Evolutionary conservation across 2,888 invertebrate genomes (phyloP).

Genomic region (Leistus spinibarbis): DNA sequence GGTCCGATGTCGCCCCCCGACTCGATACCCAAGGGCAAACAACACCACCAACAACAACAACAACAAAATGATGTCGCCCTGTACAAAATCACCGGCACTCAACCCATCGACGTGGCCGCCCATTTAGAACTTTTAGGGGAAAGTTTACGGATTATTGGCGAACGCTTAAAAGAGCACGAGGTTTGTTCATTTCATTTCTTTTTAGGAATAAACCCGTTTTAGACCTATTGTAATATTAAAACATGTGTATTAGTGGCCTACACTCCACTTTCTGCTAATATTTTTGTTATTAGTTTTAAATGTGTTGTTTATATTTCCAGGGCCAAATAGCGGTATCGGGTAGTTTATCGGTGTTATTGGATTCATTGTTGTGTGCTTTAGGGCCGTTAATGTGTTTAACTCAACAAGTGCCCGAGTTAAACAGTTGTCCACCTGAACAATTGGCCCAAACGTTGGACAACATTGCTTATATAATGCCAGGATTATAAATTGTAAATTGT

Average conservation of each 20-base stretch:
- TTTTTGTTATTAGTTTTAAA: neutral
- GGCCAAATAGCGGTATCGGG: slow-evolving; percentile 96
- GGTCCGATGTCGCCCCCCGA: slow-evolving; percentile 51
- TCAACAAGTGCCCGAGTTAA: slow-evolving; percentile 78
- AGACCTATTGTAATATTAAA: neutral
- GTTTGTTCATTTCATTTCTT: slow-evolving; percentile 61
- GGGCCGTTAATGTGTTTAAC: slow-evolving; percentile 88
- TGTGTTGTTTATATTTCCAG: slow-evolving; percentile 56
- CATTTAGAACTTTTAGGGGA: slow-evolving; percentile 91
- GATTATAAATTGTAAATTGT: slow-evolving; percentile 65
- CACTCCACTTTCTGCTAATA: too few relatives aligned
- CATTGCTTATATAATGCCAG: slow-evolving; percentile 94
- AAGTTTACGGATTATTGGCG: slow-evolving; percentile 91
- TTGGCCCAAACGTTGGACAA: slow-evolving; percentile 79
- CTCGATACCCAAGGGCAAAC: slow-evolving; percentile 47
- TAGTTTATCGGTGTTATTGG: slow-evolving; percentile 88
- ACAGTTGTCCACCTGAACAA: slow-evolving; percentile 62
- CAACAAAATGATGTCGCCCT: slow-evolving; percentile 43
- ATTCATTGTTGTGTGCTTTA: slow-evolving; percentile 89
- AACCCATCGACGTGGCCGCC: slow-evolving; percentile 89
- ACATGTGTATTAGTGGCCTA: neutral
- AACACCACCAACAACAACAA: slow-evolving; percentile 49
- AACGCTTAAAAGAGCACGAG: slow-evolving; percentile 90
- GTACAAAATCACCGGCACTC: slow-evolving; percentile 74
- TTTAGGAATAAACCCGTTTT: too few relatives aligned